A percentile compares a stretch with the other conserved stretches of the same genome.
These are phyloP conservation scores for Psittacula cyanocephala DNA, from an alignment of 2,113 vertebrate genomes.

Conservation along the genomic window DNA sequence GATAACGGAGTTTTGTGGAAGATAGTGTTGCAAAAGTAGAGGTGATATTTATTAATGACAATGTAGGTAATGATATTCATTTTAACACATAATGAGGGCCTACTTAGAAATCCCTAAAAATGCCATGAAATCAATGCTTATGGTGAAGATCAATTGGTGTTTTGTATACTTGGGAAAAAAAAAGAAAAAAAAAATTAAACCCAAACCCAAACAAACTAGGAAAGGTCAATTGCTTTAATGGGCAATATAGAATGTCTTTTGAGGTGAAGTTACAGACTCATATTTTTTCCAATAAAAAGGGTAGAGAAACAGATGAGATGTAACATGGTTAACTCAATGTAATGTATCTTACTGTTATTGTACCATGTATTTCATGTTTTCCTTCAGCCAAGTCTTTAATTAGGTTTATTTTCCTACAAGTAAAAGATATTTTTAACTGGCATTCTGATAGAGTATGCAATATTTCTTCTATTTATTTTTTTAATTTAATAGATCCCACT, in stretches of 20 bases:
- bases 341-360: background rate
- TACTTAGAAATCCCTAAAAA: background rate
- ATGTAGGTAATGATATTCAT: background rate
- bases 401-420: background rate
- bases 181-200: rapidly evolving
- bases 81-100: background rate
- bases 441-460: background rate
- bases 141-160: background rate
- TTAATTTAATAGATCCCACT: background rate
- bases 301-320: background rate
- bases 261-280: background rate
- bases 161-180: background rate
- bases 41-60: background rate
- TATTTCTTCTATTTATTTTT: background rate
- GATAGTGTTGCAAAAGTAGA: background rate
- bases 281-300: background rate
- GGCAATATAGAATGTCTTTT: background rate
- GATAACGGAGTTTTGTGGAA: background rate
- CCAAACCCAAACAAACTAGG: background rate
- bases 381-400: background rate
- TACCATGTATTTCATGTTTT: background rate
- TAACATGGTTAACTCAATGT: background rate
- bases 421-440: background rate
- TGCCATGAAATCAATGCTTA: background rate
- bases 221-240: background rate